A percentile compares a stretch with the other conserved stretches of the same genome.
Evolutionary conservation across 2,888 invertebrate species (phyloP).

Genomic region (Noctua fimbriata): DNA sequence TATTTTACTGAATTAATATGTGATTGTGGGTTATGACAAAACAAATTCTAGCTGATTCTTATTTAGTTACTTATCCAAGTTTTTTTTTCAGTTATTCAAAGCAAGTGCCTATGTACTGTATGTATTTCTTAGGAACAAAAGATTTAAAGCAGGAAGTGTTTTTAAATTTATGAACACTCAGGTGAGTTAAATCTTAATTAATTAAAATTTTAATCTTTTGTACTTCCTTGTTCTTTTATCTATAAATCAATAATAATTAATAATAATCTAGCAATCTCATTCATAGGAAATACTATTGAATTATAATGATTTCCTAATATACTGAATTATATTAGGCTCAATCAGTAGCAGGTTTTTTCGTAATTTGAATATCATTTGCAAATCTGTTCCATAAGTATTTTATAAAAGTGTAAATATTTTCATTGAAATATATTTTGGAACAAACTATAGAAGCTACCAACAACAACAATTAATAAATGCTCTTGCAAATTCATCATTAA

Average conservation of each 20-base stretch:
- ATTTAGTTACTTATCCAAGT: neutral
- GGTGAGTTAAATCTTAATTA: conserved; percentile 85
- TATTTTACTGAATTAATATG: neutral
- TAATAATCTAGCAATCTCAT: too few relatives aligned
- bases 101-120: conserved; percentile 93
- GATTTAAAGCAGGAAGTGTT: conserved; percentile 96
- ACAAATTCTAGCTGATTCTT: neutral
- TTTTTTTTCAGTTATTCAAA: conserved; percentile 90
- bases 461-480: neutral
- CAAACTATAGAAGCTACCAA: neutral
- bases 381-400: neutral
- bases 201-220: neutral
- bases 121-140: conserved; percentile 93
- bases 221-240: too few relatives aligned
- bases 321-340: neutral
- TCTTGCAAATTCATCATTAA: neutral
- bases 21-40: neutral
- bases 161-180: conserved; percentile 96
- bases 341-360: neutral
- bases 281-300: conserved; percentile 7
- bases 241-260: too few relatives aligned
- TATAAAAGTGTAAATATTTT: neutral
- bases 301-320: conserved; percentile 24
- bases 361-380: neutral
- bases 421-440: neutral